phyloP scores from a whole-genome alignment of 2,888 invertebrate genomes.

The Drosophila anomalipes region DNA sequence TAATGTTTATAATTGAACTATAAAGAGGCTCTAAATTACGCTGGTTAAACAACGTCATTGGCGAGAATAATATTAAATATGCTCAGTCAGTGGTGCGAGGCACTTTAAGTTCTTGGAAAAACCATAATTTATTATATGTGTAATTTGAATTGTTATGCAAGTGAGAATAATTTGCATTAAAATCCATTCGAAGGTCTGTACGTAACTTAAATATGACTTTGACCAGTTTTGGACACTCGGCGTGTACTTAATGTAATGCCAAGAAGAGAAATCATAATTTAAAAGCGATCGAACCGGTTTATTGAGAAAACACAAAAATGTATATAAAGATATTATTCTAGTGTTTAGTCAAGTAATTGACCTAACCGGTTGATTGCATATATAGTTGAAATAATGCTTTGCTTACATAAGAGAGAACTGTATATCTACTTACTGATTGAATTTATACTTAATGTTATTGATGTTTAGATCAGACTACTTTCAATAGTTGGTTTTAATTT shows the following conservation, averaged over 20 bases:
- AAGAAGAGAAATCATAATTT: slow-evolving; percentile 10
- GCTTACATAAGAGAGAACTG: not conserved
- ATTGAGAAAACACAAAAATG: slow-evolving; percentile 10
- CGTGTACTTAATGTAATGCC: slow-evolving; percentile 56
- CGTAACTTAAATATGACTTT: slow-evolving; percentile 8
- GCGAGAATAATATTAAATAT: not conserved
- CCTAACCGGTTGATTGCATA: not conserved
- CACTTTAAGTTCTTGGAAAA: not conserved
- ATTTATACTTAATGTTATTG: not conserved
- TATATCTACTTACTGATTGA: not conserved
- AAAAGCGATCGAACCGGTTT: slow-evolving; percentile 52
- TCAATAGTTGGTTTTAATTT: not conserved
- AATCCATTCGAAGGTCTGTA: not conserved
- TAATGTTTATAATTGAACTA: slow-evolving; percentile 22
- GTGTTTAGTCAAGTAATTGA: not conserved
- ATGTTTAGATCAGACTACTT: not conserved
- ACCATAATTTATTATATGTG: not conserved
- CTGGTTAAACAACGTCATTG: not conserved
- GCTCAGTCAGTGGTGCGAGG: not conserved
- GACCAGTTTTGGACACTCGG: slow-evolving; percentile 24
- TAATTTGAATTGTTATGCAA: not conserved
- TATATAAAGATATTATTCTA: not conserved
- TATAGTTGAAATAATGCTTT: too few relatives aligned
- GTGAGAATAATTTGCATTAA: not conserved
- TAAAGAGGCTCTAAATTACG: slow-evolving; percentile 4